Evolutionary conservation across 30 jellyfish, hydroid and myxozoan genomes (phyloP).

Genomic region (Phacellophora camtschatica): DNA sequence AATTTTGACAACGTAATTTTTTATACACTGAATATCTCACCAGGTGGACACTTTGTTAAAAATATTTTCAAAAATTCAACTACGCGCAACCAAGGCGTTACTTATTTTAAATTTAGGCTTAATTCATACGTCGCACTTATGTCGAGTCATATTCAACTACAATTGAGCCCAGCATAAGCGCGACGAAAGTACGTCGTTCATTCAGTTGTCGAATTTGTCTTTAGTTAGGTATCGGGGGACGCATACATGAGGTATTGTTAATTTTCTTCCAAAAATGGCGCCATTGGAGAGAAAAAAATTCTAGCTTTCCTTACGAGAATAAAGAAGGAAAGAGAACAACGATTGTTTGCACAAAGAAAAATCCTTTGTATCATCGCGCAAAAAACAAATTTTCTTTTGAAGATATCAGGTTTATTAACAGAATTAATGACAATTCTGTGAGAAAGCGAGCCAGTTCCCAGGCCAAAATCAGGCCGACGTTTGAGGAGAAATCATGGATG

Average conservation of each 20-base stretch:
- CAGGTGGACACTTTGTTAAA: no score
- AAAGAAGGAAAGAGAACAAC: background rate
- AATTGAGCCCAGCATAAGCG: no score
- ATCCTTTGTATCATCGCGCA: constrained; percentile 6
- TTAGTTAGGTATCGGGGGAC: background rate
- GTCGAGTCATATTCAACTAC: no score
- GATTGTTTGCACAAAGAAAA: background rate
- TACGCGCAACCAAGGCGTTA: no score
- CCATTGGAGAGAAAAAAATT: constrained; percentile 17
- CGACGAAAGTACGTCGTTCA: background rate
- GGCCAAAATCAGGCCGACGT: background rate
- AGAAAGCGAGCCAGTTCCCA: constrained; percentile 19
- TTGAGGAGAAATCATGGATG: constrained; percentile 7
- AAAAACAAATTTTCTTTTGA: background rate
- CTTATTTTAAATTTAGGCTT: no score
- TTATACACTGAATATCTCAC: no score
- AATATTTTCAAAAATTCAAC: no score
- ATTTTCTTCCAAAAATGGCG: constrained; percentile 3
- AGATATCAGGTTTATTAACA: background rate
- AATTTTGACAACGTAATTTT: no score
- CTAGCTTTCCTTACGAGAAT: constrained; percentile 19
- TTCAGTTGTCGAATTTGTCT: constrained; percentile 1
- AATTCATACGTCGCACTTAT: no score
- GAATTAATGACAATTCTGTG: background rate
- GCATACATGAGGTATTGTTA: constrained; percentile 2